Base-by-base conservation (phyloP, 2,888 invertebrate species). In the Chymomyza fuscimana region DNA sequence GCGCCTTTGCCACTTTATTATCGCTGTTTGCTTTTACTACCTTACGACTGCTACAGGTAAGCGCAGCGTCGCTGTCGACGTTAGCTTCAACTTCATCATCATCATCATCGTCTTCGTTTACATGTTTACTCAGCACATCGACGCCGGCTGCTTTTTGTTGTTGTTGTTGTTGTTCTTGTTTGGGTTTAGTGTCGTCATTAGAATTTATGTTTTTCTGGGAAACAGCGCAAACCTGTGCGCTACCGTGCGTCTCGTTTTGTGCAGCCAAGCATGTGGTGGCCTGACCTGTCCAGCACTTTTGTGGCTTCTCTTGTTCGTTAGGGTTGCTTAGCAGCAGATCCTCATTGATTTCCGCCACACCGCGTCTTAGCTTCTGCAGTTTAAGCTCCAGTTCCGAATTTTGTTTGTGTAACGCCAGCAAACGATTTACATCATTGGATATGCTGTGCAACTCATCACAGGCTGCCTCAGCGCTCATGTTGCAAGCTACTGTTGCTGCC, bases 341-440 rank as follows among this genome's bases (percentile, higher is more conserved):
- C 84, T 91, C 88, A 88, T 91, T 91, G 79, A 91, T 91, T 85
- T 90, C 88, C 62, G 86, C 88, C 22, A 90, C 89, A 72, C 88
- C 91, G 72, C 88, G 86, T 46, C 89, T 87, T 68, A 91, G 74
- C 51, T 89, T 89, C 70, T 90, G 90, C 69, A 91, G 76, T 67
- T 90, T 90, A 0, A 90, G 67, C 72, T 90, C 90, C 67, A 90
- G 67, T 69, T 90, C 89, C 0, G 90, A 90, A 60, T 89, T 89
- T 65, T 89, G 89, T 75, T 90, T 90, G 69, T 82, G 82, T 63
- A 89, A 71, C 66, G 81, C 83, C 71, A 91, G 74, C 76, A 91
- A 63, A 10, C 90, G 89, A 82, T 91, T 91, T 59, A 91, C 90
- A 78, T 90, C 91, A 75, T 90, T 90, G 10, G 91, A 87, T 72